Evolutionary conservation across 2,888 invertebrate species (phyloP), one percentile per base, ranked within the genome.

Genomic region (Xanthorhoe designata): DNA sequence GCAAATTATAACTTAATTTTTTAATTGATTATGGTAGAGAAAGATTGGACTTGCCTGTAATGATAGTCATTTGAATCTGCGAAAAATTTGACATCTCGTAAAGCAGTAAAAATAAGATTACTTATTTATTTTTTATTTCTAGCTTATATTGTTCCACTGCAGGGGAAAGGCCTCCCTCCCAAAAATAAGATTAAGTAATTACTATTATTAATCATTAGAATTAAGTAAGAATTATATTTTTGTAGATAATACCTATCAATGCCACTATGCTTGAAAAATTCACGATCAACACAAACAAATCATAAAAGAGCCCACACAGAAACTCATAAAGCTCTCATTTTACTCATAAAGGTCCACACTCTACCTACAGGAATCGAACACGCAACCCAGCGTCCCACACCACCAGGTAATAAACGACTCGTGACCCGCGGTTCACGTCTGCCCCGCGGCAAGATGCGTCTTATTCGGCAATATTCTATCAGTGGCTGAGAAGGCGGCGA

Each of bases 401-500:
- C 47, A 29, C 52, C 32, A 32, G 32, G 8, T 57, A 61, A 58
- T 54, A 52, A 61, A 65, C 55, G 60, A 18, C 49, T 65, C 66
- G 49, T 61, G 65, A 78, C 78, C 74, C 38, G 38, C 50, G 64
- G 57, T 58, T 73, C 72, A 71, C 71, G 75, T 65, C 78, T 78
- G 84, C 80, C 73, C 55, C 10, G 38, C 13, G 38, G 38, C 13
- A 42, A 13, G 13, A 42, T 13, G 38, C 38, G 38, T 13, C 38
- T 32, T 32, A 32, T 32, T 32, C 32, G 32, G 32, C 32, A 7
- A 32, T 32, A 32, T 32, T 32, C 2, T 63, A 66, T 65, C 87
- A 86, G 86, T 85, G 80, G 75, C 78, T 81, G 83, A 78, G 78
- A 78, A 74, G 84, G 77, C 82, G 82, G 78, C 73, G 18, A 18